Conservation (phyloP, 2,797 vertebrate species). For the Sarcophilus harrisii region DNA sequence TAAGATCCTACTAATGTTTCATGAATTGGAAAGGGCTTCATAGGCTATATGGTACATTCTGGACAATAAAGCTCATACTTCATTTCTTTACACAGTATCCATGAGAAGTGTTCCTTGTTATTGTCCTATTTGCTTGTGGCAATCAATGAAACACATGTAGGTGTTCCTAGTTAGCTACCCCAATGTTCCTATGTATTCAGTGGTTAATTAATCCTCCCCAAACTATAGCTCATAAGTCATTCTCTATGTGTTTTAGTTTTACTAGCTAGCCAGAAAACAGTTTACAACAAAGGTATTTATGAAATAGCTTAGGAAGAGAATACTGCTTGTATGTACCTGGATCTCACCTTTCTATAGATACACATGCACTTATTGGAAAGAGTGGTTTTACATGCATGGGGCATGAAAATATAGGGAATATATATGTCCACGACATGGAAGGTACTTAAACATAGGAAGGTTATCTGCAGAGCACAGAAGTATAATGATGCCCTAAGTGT, state of each 20-base stretch:
- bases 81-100: neutral
- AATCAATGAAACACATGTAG: neutral
- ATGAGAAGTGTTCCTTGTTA: neutral
- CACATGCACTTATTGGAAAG: neutral
- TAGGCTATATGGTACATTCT: neutral
- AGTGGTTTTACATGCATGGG: neutral
- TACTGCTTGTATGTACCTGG: neutral
- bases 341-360: neutral
- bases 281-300: neutral
- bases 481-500: neutral
- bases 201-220: neutral
- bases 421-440: neutral
- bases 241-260: neutral
- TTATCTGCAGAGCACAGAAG: neutral
- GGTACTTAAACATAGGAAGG: neutral
- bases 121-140: neutral
- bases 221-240: neutral
- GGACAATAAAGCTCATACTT: neutral
- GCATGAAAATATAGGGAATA: neutral
- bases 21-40: neutral
- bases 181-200: neutral
- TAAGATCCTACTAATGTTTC: neutral
- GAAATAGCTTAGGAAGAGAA: neutral
- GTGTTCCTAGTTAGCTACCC: neutral
- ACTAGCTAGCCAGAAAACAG: neutral